phyloP scores from a whole-genome alignment of 2,797 vertebrate genomes.

The Gymnothorax reevesii region DNA sequence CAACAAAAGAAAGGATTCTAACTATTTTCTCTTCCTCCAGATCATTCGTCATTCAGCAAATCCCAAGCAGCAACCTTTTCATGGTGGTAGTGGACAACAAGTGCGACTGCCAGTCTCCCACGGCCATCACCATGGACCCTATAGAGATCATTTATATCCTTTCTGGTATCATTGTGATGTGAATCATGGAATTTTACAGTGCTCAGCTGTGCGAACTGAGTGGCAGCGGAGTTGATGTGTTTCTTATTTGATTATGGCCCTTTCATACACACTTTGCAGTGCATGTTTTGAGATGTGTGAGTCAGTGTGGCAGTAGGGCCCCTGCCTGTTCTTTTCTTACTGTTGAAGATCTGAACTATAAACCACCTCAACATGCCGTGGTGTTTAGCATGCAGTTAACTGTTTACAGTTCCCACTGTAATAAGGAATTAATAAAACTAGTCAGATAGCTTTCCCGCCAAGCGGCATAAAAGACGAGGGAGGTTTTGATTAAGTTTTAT shows the following conservation, averaged over 20 bases:
- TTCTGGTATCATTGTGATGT: slow-evolving; percentile 46
- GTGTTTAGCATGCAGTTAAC: slow-evolving; percentile 25
- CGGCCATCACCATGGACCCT: slow-evolving; percentile 91
- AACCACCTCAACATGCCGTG: not conserved
- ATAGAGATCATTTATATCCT: slow-evolving; percentile 99
- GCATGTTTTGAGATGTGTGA: not conserved
- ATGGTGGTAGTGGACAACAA: slow-evolving; percentile 98
- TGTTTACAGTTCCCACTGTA: slow-evolving; percentile 29
- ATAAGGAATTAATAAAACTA: slow-evolving; percentile 27
- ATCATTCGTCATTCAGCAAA: slow-evolving; percentile 99
- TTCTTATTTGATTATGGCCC: not conserved
- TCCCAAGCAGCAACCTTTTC: slow-evolving; percentile 98
- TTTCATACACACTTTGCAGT: not conserved
- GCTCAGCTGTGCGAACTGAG: not conserved
- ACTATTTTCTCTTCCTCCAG: slow-evolving; percentile 62
- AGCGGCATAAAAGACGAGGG: slow-evolving; percentile 16
- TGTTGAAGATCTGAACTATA: slow-evolving; percentile 8
- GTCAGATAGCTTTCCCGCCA: slow-evolving; percentile 20
- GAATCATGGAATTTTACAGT: not conserved
- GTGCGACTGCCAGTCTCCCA: slow-evolving; percentile 84
- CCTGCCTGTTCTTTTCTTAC: not conserved
- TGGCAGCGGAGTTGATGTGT: not conserved
- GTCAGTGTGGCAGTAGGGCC: not conserved
- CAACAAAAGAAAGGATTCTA: not conserved
- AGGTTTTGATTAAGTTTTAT: slow-evolving; percentile 34